Base-by-base conservation (phyloP, 92 coral and sea anemone species). In the Palythoa heliodiscus region DNA sequence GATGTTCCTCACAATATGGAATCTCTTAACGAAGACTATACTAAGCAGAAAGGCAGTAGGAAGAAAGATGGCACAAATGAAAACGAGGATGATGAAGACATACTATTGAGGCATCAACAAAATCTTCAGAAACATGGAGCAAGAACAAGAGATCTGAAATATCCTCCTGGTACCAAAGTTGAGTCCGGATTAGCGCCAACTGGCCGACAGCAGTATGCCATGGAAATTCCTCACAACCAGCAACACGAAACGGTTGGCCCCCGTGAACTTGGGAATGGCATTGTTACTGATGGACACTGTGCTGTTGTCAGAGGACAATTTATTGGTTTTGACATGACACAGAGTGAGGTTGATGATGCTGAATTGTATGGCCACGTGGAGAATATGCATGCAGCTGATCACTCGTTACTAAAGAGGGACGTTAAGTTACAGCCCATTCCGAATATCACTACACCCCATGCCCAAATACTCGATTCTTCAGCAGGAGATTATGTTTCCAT, bases 301-400 rank as follows among this genome's bases (percentile, higher is more conserved):
- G 39, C 10, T 48, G 43, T 22, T 8, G 23, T 16, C 29, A 9
- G 61, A 43, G 12, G 20, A 37, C 20, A 58, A 47, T 43, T 25
- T 25, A 9, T 25, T 66, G 75, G 29, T 64, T 22, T 13, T 12
- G 11, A 7, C 22, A 16, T 53, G 67, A 23, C 54, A 54, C 47
- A 24, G 1, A 24, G 9, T 19, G 23, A 80, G 6, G n/a, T 22
- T 67, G 60, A 66, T 67, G 84, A 80, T 67, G 61, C 73, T 12
- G 63, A 66, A 2, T 37, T 80, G 14, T 80, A 80, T 47, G 84
- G 84, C 55, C 75, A 80, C 14, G 17, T 57, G 11, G 84, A 29
- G 47, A 37, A 24, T 29, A 11, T 22, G 13, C 47, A 7, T 10
- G 24, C 47, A 25, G 9, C 43, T 12, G 47, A 3, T n/a, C 60